Evolutionary conservation across 2,113 vertebrate genomes (phyloP), one percentile per base, ranked within the genome.

Genomic region (Dipodomys merriami): DNA sequence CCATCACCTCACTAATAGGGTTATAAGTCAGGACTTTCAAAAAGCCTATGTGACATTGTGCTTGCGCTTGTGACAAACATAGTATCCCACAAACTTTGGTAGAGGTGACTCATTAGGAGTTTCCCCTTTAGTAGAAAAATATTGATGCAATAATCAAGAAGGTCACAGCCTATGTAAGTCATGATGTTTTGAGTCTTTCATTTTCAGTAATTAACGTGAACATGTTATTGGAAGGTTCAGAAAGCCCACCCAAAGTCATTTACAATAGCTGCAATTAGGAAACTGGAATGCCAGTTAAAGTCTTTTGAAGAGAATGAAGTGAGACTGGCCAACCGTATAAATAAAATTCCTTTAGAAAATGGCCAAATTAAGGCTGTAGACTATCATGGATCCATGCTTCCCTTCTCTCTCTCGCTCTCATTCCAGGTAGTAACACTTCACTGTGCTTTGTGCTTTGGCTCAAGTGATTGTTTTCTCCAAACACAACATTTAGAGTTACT

Each of bases 131-230:
- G 49, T 57, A 93, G 90, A 87, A 93, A 91, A 95, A 91, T 95
- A 93, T 85, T 76, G 80, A 93, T 85, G 82, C 16, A 72, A 2
- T 57, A 35, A 74, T 93, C 83, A 92, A 71, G 81, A 92, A 94
- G 73, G 94, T 84, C 95, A 76, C 65, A 33, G 73, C 19, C 13
- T 83, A 93, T 46, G 11, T 49, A 85, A 80, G 73, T 82, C 49
- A n/a, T 67, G 20, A 4, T 90, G 53, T 76, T 91, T 74, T 29
- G 68, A 92, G 73, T 81, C 87, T 95, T 86, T 94, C 73, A 82
- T 91, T 96, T 94, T 89, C 73, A 62, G 77, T 91, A 94, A 95
- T 96, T 96, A 95, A 92, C 88, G 39, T 73, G 80, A 96, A 71
- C 81, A 20, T 78, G 60, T 91, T 79, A 82, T 87, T 62, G 84